Evolutionary conservation across 1,140 invertebrate species (phyloP), one percentile per base, ranked within the genome.

Genomic region (Drosophila serrata): DNA sequence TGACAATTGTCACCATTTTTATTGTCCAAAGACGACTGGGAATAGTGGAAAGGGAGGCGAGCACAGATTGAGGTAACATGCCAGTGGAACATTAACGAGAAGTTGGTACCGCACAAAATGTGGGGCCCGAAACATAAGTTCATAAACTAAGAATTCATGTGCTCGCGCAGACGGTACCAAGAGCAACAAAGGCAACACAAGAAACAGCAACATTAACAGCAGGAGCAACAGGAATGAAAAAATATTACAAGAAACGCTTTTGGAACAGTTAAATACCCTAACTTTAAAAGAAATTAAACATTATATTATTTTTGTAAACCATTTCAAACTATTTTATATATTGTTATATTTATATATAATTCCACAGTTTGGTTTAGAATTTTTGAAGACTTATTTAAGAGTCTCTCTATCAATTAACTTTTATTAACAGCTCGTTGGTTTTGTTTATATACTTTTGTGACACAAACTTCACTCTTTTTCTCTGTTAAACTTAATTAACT

Each of bases 131-230:
- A 74, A 43, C 73, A 70, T 80, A 81, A 88, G 67, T 88, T 88
- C 85, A 88, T 88, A 88, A 88, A 88, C 84, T 81, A 81, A 78
- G 84, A 88, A 88, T 88, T 88, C 80, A 84, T 88, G 76, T 79
- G 82, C 67, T 51, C 33, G 61, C n/a, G n/a, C 64, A 76, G 72
- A 67, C 53, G 61, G 59, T 39, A 76, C 65, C 72, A 22, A 49
- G 31, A 12, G 29, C 59, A 75, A 58, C 57, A 75, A 62, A 56
- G 29, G 39, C 58, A 65, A 46, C 46, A 61, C 43, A 60, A 31
- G 33, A 45, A 65, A 43, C 43, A 64, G 17, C 5, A 45, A 61
- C 45, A 69, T 53, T 13, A 53, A 61, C 59, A 64, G 15, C 29
- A 64, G 19, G n/a, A 65, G 61, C 45, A 24, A 46, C 61, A 51